Conservation (phyloP, 2,113 vertebrate species). For the Onychostruthus taczanowskii region DNA sequence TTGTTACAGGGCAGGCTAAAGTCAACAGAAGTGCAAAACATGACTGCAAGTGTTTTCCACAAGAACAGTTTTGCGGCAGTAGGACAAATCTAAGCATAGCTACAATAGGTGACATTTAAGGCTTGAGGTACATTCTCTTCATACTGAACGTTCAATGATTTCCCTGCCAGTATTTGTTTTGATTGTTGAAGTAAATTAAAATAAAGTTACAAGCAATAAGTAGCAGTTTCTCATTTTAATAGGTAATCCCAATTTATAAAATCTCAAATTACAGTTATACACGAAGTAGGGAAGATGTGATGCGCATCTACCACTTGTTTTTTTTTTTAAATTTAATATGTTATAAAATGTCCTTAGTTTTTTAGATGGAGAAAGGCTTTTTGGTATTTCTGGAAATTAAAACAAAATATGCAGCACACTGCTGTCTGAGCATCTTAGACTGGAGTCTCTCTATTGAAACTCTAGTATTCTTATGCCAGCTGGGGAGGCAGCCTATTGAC, state of each 20-base stretch:
- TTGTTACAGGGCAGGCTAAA: not conserved
- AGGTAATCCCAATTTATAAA: not conserved
- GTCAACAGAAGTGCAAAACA: not conserved
- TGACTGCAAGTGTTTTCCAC: not conserved
- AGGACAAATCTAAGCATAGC: not conserved
- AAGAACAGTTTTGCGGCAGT: not conserved
- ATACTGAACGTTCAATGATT: not conserved
- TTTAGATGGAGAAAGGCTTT: not conserved
- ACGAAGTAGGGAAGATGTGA: no score
- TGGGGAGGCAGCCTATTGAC: not conserved
- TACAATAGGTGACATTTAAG: not conserved
- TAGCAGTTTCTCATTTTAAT: not conserved
- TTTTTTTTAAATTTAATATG: not conserved
- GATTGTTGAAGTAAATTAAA: not conserved
- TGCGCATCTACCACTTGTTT: not conserved
- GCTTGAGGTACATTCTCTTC: not conserved
- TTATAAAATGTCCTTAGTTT: not conserved
- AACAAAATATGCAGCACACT: not conserved
- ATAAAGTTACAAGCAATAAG: conserved; percentile 1
- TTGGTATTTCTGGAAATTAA: not conserved
- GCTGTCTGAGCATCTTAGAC: not conserved
- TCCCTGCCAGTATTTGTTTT: not conserved
- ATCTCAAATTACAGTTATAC: not conserved
- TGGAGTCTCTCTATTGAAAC: not conserved
- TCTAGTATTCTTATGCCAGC: not conserved